Percentiles rank a stretch among this genome's conserved stretches.
Conservation (phyloP, 1,140 invertebrate genomes). For the Brachionus manjavacas region DNA sequence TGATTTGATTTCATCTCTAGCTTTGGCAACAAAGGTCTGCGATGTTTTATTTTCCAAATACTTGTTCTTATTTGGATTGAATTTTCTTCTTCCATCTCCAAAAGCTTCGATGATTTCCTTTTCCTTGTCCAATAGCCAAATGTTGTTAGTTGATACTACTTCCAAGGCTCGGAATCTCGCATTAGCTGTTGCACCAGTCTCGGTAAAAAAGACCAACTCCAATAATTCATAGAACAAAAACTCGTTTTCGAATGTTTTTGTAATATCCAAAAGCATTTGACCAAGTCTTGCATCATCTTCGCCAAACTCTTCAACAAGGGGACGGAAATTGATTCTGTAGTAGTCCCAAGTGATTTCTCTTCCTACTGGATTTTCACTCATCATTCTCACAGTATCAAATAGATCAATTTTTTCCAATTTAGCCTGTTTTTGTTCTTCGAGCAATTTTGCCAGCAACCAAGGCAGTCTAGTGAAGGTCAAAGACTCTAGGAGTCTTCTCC, state of each 20-base stretch:
- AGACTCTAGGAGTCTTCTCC: not conserved
- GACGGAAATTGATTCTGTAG: constrained; percentile 5
- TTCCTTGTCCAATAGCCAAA: constrained; percentile 36
- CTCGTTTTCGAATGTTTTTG: constrained; percentile 39
- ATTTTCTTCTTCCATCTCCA: not conserved
- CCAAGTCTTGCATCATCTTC: constrained; percentile 35
- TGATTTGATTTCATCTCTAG: not conserved
- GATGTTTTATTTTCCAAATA: not conserved
- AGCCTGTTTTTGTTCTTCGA: not conserved
- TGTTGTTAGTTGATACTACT: constrained; percentile 21
- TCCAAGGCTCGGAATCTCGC: constrained; percentile 39
- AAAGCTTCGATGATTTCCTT: constrained; percentile 31
- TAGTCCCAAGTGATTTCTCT: constrained; percentile 39
- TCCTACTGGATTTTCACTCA: constrained; percentile 33
- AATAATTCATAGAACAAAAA: constrained; percentile 34
- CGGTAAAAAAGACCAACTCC: constrained; percentile 31
- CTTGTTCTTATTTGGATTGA: not conserved
- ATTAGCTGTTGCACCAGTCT: constrained; percentile 41
- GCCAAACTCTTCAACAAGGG: not conserved
- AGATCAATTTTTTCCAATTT: constrained; percentile 26
- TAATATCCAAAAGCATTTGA: constrained; percentile 14
- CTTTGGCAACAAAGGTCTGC: not conserved
- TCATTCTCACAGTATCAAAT: constrained; percentile 11
- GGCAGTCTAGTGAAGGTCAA: constrained; percentile 20
- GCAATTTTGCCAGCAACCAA: not conserved